These are phyloP conservation scores for Drosophila maculinotata DNA, from an alignment of 2,888 invertebrate species.

Conservation along the genomic window DNA sequence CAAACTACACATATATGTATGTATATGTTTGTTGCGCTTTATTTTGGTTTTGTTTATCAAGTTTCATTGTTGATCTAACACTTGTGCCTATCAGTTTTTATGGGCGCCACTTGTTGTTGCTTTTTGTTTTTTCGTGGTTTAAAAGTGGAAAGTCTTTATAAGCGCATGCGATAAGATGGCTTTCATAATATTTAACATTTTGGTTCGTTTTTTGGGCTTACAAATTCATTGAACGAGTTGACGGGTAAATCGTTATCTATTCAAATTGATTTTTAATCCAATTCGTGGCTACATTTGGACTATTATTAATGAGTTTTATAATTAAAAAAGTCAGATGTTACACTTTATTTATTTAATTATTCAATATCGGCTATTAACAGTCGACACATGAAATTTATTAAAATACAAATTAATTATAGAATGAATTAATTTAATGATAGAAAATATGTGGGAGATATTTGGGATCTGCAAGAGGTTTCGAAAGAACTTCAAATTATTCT, in stretches of 20 bases:
- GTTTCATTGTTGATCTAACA: slow-evolving; percentile 49
- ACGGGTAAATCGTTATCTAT: neutral
- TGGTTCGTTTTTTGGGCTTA: neutral
- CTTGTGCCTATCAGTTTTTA: slow-evolving; percentile 45
- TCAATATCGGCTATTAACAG: too few species aligned
- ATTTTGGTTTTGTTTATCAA: slow-evolving; percentile 17
- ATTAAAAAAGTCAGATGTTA: too few species aligned
- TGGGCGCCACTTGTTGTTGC: slow-evolving; percentile 49
- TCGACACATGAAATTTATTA: too few species aligned
- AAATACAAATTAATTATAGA: too few species aligned
- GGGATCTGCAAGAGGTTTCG: too few species aligned
- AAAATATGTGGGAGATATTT: too few species aligned
- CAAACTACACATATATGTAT: neutral
- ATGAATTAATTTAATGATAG: too few species aligned
- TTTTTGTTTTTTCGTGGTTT: slow-evolving; percentile 7
- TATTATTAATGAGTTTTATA: slow-evolving; percentile 3
- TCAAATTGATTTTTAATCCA: slow-evolving; percentile 6
- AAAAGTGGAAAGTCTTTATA: slow-evolving; percentile 26
- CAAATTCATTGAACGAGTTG: slow-evolving; percentile 1
- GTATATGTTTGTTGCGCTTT: slow-evolving; percentile 12
- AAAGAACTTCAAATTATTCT: too few species aligned
- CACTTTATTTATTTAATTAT: too few species aligned
- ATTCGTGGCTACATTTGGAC: neutral
- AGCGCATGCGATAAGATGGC: slow-evolving; percentile 23
- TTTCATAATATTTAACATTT: slow-evolving; percentile 2